Evolutionary conservation across 2,113 vertebrate genomes (phyloP).

Genomic region (Rhinolophus sinicus): DNA sequence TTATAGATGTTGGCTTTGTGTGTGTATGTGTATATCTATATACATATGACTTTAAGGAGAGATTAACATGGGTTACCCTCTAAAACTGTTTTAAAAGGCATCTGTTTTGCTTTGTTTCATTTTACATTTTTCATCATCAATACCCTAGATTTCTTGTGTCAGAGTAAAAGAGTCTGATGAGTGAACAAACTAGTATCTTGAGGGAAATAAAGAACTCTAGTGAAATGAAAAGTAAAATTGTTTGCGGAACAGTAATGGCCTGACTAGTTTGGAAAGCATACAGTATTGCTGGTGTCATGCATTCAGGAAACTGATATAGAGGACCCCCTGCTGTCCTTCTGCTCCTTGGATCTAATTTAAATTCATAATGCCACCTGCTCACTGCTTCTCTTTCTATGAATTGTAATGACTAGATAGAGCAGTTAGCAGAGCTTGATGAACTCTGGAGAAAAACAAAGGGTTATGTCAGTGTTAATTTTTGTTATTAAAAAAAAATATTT

Average conservation of each 20-base stretch:
- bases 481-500: constrained; percentile 3
- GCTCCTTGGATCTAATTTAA: not conserved
- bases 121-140: not conserved
- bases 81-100: not conserved
- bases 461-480: not conserved
- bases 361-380: not conserved
- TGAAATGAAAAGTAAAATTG: not conserved
- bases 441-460: not conserved
- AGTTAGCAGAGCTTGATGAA: constrained; percentile 28
- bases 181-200: not conserved
- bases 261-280: constrained; percentile 25
- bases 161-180: not conserved
- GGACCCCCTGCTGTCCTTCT: not conserved
- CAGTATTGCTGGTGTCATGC: not conserved
- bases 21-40: not conserved
- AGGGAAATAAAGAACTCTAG: constrained; percentile 1
- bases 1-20: not conserved
- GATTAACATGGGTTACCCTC: not conserved
- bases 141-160: not conserved
- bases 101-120: not conserved
- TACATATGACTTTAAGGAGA: not conserved
- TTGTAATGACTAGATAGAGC: not conserved
- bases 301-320: not conserved
- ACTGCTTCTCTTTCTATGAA: constrained; percentile 17
- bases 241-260: not conserved